A percentile compares a stretch with the other conserved stretches of the same genome.
These are phyloP conservation scores for Oryzias dopingdopingensis DNA, from an alignment of 2,797 vertebrate species.

Conservation along the genomic window DNA sequence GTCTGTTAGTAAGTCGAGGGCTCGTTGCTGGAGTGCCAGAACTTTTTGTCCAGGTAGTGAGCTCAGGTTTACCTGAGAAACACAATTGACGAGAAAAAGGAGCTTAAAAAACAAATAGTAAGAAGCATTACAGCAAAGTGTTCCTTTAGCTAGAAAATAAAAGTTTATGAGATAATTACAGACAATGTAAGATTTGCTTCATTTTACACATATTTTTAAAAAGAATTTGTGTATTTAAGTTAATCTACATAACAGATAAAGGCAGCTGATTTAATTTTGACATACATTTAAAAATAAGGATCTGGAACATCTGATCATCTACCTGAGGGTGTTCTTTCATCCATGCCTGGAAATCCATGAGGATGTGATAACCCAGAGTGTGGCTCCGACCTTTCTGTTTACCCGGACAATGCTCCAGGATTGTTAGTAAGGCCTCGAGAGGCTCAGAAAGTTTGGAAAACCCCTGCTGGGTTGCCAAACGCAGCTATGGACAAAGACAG, in stretches of 20 bases:
- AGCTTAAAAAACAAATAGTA: not conserved
- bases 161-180: no score
- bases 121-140: no score
- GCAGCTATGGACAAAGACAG: constrained; percentile 56
- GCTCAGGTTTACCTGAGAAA: constrained; percentile 56
- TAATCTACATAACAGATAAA: not conserved
- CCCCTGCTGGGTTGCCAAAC: constrained; percentile 46
- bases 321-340: constrained; percentile 63
- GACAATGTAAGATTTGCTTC: no score
- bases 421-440: constrained; percentile 64
- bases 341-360: constrained; percentile 76
- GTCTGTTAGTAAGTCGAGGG: constrained; percentile 64
- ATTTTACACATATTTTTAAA: no score
- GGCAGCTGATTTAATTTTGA: not conserved
- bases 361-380: constrained; percentile 61
- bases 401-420: constrained; percentile 70
- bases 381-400: constrained; percentile 68
- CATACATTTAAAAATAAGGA: not conserved
- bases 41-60: constrained; percentile 45
- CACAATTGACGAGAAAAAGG: not conserved
- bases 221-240: no score
- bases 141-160: no score
- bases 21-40: constrained; percentile 56
- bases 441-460: constrained; percentile 75
- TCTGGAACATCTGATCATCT: constrained; percentile 4